These are phyloP conservation scores for Caenorhabditis imperialis DNA, from an alignment of 2,888 invertebrate species.

Conservation along the genomic window DNA sequence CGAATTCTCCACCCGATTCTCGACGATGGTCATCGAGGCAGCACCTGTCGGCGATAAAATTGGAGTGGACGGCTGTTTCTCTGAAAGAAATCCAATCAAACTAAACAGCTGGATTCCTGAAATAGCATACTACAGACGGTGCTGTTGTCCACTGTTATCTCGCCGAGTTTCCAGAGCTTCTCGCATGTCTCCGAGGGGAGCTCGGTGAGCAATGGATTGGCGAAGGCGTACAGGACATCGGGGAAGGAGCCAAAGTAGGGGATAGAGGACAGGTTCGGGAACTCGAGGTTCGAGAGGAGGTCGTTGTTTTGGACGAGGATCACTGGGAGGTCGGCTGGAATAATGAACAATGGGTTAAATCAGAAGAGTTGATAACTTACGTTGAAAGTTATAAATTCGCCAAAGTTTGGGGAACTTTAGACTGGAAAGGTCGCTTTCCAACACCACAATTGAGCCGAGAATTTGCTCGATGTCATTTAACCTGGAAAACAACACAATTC, in stretches of 20 bases:
- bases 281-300: conserved; percentile 12
- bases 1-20: background rate
- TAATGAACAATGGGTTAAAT: background rate
- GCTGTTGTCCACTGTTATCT: conserved; percentile 26
- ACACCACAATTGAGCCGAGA: conserved; percentile 35
- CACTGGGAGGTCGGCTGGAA: conserved; percentile 43
- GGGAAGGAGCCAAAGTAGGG: conserved; percentile 35
- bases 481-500: conserved; percentile 10
- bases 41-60: too few species aligned
- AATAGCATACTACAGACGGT: too few species aligned
- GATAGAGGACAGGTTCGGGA: conserved; percentile 30
- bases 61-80: too few species aligned
- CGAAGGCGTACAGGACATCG: conserved; percentile 33
- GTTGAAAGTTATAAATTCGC: conserved; percentile 49
- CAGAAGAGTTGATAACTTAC: conserved; percentile 11
- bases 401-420: conserved; percentile 35
- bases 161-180: conserved; percentile 22
- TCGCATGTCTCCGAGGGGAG: conserved; percentile 27
- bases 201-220: conserved; percentile 29
- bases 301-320: conserved; percentile 41
- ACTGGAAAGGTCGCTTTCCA: conserved; percentile 21
- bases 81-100: conserved; percentile 30
- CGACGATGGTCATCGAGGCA: too few species aligned
- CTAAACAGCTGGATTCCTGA: too few species aligned
- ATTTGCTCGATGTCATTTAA: conserved; percentile 41